Base-by-base conservation (phyloP, 2,113 vertebrate species). In the Calyptomena viridis region DNA sequence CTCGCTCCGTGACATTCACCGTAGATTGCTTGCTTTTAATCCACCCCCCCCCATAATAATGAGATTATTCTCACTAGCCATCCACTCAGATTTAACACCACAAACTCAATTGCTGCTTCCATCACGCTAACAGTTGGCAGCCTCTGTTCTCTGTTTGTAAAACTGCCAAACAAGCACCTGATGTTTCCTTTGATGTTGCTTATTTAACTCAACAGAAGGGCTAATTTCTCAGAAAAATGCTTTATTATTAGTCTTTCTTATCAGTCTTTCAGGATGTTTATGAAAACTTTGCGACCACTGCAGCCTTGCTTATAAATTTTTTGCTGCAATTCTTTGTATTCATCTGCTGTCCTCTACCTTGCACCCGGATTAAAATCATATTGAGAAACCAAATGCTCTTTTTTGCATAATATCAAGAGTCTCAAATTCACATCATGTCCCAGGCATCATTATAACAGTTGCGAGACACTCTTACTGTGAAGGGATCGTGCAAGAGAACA, bases 1-100 rank as follows among this genome's bases (percentile, higher is more conserved):
- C 72, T 31, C 77, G 12, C 40, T 89, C 22, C 20, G 46, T 31
- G 24, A 49, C 25, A 53, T 10, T 37, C 55, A 63, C 25, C 56
- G 63, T 14, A 52, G 81, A 71, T 15, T 75, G 39, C 52, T 49
- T 81, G 42, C 25, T 53, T 84, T 84, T 69, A 35, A 21, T 72
- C 46, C 49, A 28, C 53, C 33, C 3, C 1, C 1, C 21, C 20
- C n/a, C 9, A n/a, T n/a, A n/a, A n/a, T n/a, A n/a, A n/a, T n/a
- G n/a, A 0, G 27, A 55, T 28, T 20, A 75, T 30, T 79, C 62
- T 67, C 42, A 46, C 39, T 35, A 58, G 37, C 58, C 42, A 55
- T 20, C 62, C 16, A 12, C 44, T 86, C 53, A 47, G 44, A 68
- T 39, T 50, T 75, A 72, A 66, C 35, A 83, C 42, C 2, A 1